Evolutionary conservation across 2,888 invertebrate genomes (phyloP), one percentile per base, ranked within the genome.

Genomic region (Ophion ventricosus): DNA sequence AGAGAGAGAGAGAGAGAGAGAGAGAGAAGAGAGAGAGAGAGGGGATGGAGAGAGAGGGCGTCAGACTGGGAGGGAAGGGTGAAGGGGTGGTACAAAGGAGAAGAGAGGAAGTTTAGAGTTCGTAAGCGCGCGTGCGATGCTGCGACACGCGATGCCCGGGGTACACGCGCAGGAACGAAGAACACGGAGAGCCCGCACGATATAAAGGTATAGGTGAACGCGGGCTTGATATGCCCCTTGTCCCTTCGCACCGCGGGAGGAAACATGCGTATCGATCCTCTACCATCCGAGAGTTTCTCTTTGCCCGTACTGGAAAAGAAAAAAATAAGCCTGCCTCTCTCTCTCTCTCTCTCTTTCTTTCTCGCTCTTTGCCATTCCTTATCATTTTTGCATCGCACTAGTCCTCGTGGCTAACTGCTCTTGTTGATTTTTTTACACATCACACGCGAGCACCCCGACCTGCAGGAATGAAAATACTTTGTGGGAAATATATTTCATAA

Each of bases 61-160:
- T 20, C 40, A 25, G 25, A 43, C n/a, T n/a, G 11, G 14, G n/a
- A 25, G 20, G 17, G 7, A 5, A 8, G n/a, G 25, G 3, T 17
- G 40, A 25, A 54, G 56, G 76, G 29, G 17, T 49, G 11, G 61
- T 20, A 25, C 43, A 1, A 25, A 23, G 17, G 67, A 56, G 67
- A 69, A 74, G 54, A 69, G 63, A 69, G 26, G 61, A 61, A 81
- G 77, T 84, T 80, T 78, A 61, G 69, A 43, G 69, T 78, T 78
- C 35, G 49, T 14, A 49, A 74, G 74, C 20, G 76, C 54, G 70
- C 70, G 73, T 66, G 80, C 77, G 80, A 81, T 84, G 72, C 80
- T 72, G 83, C 70, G 75, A 57, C 83, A 81, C 81, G 83, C 83
- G 80, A 84, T 77, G 66, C 83, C 83, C 83, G 83, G 83, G 83